Evolutionary conservation across 2,888 invertebrate genomes (phyloP), one percentile per base, ranked within the genome.

Genomic region (Andrena dorsata): DNA sequence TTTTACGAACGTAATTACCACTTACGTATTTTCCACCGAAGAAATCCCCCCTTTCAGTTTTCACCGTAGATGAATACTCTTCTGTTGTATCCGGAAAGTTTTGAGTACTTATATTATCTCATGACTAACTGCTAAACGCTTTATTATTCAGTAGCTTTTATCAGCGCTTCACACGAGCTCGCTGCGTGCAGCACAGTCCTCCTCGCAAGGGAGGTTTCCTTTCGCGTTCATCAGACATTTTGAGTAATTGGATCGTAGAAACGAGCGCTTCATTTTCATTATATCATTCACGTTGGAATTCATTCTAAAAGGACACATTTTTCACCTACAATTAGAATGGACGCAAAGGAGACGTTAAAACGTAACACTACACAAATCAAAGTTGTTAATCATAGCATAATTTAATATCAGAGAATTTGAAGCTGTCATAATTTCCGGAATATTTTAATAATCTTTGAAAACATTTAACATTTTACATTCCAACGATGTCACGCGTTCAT

Each of bases 81-180:
- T 85, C 74, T 70, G 80, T 88, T 88, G 74, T 88, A 83, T 68
- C 56, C 81, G 73, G 76, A 56, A 74, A 88, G 74, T 82, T 81
- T 81, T 84, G 65, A 87, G 68, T 86, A 86, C 72, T 69, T 82
- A 77, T 64, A 68, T 76, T 86, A 71, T 82, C 78, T 88, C 84
- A 89, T 76, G 80, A 90, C 82, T 88, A 90, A 91, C 84, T 86
- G 91, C 91, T 90, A 91, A 90, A 91, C 87, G 92, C 92, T 92
- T 93, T 88, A 86, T 92, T 89, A 87, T 92, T 92, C 91, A 89
- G 91, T 91, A 91, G 92, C 92, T 93, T 92, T 92, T 91, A 88
- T 91, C 90, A 90, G 91, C 91, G 92, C 92, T 93, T 92, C 80
- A 91, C 93, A 93, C 93, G 89, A 92, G 91, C 92, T 92, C 90